These are phyloP conservation scores for Bubalus kerabau DNA, from an alignment of 2,113 vertebrate species.

Conservation along the genomic window DNA sequence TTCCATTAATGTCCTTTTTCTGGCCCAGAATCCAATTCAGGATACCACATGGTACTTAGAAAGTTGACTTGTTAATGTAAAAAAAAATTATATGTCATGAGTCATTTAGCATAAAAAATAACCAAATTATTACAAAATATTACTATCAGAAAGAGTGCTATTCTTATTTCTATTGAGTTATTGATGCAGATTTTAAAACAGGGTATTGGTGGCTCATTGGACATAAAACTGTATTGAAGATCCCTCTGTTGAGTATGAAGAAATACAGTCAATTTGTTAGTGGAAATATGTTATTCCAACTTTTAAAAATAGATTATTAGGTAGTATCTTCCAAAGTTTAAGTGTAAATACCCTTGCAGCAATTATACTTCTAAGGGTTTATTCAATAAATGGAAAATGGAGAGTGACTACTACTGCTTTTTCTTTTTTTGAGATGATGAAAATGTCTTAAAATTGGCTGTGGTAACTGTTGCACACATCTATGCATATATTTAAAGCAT, in stretches of 20 bases:
- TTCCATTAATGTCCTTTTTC: not conserved
- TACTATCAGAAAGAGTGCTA: not conserved
- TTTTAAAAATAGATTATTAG: not conserved
- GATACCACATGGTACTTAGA: not conserved
- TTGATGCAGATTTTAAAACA: not conserved
- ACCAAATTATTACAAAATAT: not conserved
- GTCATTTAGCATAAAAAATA: constrained; percentile 8
- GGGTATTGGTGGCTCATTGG: not conserved
- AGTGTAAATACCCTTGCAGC: not conserved
- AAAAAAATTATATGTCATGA: not conserved
- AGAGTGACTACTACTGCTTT: not conserved
- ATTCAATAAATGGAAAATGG: not conserved
- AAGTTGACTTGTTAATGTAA: constrained; percentile 5
- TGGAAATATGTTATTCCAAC: not conserved
- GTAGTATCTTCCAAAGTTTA: not conserved
- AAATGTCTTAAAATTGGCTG: not conserved
- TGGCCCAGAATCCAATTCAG: not conserved
- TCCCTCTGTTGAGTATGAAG: not conserved
- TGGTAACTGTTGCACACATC: not conserved
- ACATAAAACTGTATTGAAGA: not conserved
- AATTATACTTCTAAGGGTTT: not conserved
- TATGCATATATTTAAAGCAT: not conserved
- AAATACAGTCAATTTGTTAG: not conserved
- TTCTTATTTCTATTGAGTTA: not conserved
- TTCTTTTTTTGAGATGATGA: not conserved